phyloP scores from a whole-genome alignment of 2,797 vertebrate species.

The Austrolebias charrua region DNA sequence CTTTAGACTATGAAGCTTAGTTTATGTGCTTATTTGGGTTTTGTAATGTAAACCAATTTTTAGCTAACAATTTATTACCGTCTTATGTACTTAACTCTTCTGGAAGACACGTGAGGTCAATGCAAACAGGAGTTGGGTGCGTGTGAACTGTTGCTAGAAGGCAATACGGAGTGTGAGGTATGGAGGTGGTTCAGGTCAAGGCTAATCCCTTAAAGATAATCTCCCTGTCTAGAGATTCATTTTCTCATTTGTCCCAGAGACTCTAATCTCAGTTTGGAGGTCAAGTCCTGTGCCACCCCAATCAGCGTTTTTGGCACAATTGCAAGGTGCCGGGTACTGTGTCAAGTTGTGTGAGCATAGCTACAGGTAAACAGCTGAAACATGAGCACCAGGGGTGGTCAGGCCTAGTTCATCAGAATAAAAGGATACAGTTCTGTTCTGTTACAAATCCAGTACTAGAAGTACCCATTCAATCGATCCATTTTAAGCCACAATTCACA shows the following conservation, averaged over 20 bases:
- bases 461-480: conserved; percentile 65
- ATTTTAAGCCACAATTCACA: conserved; percentile 52
- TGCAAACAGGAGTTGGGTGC: conserved; percentile 26
- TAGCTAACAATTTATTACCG: conserved; percentile 12
- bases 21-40: conserved; percentile 25
- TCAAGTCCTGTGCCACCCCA: conserved; percentile 60
- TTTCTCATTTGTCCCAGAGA: conserved; percentile 76
- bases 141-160: conserved; percentile 57
- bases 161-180: conserved; percentile 48
- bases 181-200: conserved; percentile 67
- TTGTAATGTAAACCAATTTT: conserved; percentile 33
- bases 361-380: conserved; percentile 47
- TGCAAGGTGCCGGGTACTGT: conserved; percentile 36
- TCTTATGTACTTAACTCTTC: conserved; percentile 20
- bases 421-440: conserved; percentile 62
- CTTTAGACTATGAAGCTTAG: conserved; percentile 11
- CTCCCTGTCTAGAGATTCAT: conserved; percentile 78
- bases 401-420: conserved; percentile 69
- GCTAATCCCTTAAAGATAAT: conserved; percentile 81
- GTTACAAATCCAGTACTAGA: conserved; percentile 65
- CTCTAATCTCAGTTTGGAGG: conserved; percentile 78
- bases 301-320: conserved; percentile 39
- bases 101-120: conserved; percentile 13
- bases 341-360: conserved; percentile 36
- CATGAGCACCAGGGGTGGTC: conserved; percentile 41